Conservation (phyloP, 2,797 vertebrate genomes). For the Eleutherodactylus coqui region DNA sequence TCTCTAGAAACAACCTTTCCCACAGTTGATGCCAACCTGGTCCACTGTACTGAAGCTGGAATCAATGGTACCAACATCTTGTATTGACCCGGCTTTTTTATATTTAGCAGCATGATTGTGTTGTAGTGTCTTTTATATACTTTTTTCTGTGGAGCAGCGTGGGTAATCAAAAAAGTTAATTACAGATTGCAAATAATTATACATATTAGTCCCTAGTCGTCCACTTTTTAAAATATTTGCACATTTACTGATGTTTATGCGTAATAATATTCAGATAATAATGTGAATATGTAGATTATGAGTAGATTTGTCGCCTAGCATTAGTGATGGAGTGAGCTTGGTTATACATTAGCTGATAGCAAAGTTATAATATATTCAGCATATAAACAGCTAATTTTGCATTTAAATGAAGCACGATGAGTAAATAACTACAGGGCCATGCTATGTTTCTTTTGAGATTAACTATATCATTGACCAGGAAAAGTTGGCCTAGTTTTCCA, state of each 20-base stretch:
- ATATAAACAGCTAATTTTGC: slow-evolving; percentile 37
- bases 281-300: neutral
- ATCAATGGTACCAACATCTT: neutral
- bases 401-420: slow-evolving; percentile 13
- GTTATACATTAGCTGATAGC: slow-evolving; percentile 18
- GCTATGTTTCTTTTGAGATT: slow-evolving; percentile 11
- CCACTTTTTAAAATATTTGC: neutral
- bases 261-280: neutral
- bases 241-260: neutral
- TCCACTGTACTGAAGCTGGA: too few species aligned
- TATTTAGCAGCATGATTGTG: neutral
- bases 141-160: neutral
- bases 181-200: neutral
- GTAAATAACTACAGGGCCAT: slow-evolving; percentile 29
- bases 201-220: neutral
- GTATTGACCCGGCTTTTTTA: neutral
- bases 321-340: neutral
- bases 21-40: too few species aligned
- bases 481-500: neutral
- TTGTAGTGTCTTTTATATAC: neutral
- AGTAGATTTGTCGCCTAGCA: neutral
- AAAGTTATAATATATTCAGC: slow-evolving; percentile 30
- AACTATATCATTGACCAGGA: slow-evolving; percentile 22
- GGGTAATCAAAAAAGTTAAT: neutral
- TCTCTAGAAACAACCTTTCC: too few species aligned